A percentile compares a stretch with the other conserved stretches of the same genome.
Conservation (phyloP, 2,888 invertebrate species). For the Adelphocoris suturalis region DNA sequence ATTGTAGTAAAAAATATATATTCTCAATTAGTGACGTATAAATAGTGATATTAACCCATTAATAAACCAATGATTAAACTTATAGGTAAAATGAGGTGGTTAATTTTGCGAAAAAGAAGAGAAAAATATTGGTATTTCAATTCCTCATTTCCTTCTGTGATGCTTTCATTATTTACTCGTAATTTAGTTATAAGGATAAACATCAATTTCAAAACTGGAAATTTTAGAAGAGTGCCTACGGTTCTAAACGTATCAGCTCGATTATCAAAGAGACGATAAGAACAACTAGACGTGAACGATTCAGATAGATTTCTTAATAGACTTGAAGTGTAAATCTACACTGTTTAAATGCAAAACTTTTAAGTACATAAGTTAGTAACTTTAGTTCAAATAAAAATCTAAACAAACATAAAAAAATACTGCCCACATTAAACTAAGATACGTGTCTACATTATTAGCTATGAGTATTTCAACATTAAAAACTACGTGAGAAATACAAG, state of each 20-base stretch:
- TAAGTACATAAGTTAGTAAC: slow-evolving; percentile 75
- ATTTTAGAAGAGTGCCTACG: not conserved
- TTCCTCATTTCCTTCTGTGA: not conserved
- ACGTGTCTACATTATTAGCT: slow-evolving; percentile 47
- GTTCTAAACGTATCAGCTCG: not conserved
- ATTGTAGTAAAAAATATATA: slow-evolving; percentile 59
- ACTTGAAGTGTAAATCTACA: slow-evolving; percentile 2
- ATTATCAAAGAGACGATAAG: not conserved
- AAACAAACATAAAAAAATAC: slow-evolving; percentile 65
- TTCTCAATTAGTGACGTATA: slow-evolving; percentile 60
- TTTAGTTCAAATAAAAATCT: slow-evolving; percentile 72
- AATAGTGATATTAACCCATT: slow-evolving; percentile 40
- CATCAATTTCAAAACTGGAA: not conserved
- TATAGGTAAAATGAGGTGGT: slow-evolving; percentile 5
- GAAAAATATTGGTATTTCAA: not conserved
- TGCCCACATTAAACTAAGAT: slow-evolving; percentile 49
- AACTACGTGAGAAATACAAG: slow-evolving; percentile 42
- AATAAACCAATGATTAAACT: slow-evolving; percentile 19
- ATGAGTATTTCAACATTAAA: slow-evolving; percentile 67
- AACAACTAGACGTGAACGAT: not conserved
- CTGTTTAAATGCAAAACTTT: slow-evolving; percentile 73
- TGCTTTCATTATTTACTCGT: slow-evolving; percentile 2
- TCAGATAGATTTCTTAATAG: not conserved
- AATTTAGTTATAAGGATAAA: not conserved
- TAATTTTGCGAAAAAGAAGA: not conserved